Evolutionary conservation across 2,113 vertebrate species (phyloP), one percentile per base, ranked within the genome.

Genomic region (Gambusia affinis): DNA sequence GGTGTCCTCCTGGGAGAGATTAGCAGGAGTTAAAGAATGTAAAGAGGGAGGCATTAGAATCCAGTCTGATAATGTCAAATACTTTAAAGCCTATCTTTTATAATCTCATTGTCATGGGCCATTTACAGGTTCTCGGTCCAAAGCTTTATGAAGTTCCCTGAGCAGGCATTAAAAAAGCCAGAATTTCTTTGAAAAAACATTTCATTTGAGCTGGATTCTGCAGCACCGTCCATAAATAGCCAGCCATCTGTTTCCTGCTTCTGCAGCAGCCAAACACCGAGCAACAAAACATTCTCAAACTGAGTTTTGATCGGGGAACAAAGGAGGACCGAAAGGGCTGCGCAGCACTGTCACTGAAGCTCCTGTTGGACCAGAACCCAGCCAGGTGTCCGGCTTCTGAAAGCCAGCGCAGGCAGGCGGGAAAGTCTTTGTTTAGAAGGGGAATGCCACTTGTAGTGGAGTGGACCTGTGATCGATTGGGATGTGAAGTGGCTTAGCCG

Each of bases 401-500:
- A 75, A 73, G 85, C 69, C 75, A 80, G 72, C 10, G 6, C 57
- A 4, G 68, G 61, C 57, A 4, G 68, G 61, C 62, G 39, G 82
- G 35, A 51, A 62, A 33, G 63, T 74, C 47, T 75, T 1, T 12
- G 42, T 73, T 73, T 64, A 66, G 61, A 67, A 72, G 72, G 60
- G 65, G 72, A 67, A 73, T 66, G 77, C 79, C 76, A 73, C 85
- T 83, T 60, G 70, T 73, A 72, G 79, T 80, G 57, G 61, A 91
- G 89, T 80, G 88, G 83, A 87, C 82, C 91, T 80, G 80, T 67
- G 85, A 93, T 93, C 88, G 86, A 93, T 90, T 30, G 72, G 79
- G 84, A 85, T 88, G 84, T 92, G 86, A 83, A 90, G 89, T 93
- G 84, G 91, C 92, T 93, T 90, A 92, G 85, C 74, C 60, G 82